Conservation (phyloP, 2,113 vertebrate genomes). For the Sebastes fasciatus region DNA sequence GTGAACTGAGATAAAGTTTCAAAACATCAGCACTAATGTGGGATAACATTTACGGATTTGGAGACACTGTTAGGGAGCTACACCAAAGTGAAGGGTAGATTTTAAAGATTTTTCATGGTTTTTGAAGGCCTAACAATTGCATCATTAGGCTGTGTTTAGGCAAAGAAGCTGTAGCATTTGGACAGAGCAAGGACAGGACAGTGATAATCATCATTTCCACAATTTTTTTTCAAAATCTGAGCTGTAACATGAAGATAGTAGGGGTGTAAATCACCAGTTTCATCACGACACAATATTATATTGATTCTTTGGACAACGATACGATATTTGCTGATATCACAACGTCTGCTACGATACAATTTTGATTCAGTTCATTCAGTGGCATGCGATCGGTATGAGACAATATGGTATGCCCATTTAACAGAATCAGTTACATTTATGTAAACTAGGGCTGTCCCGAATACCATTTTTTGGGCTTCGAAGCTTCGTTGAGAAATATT, state of each 20-base stretch:
- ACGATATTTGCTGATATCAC: no score
- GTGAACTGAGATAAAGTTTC: neutral
- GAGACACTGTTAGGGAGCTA: neutral
- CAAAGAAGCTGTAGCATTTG: neutral
- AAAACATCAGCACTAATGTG: neutral
- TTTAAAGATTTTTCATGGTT: neutral
- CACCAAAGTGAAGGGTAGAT: neutral
- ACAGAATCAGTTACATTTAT: no score
- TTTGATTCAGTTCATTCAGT: no score
- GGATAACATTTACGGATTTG: neutral
- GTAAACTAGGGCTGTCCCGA: no score
- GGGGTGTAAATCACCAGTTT: no score
- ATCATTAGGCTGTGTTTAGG: neutral
- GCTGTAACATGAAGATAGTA: neutral
- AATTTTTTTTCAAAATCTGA: neutral
- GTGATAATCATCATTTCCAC: neutral
- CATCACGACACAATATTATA: no score
- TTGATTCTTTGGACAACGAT: no score
- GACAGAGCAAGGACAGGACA: neutral
- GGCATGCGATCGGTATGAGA: no score
- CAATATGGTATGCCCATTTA: no score
- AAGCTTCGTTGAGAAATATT: no score
- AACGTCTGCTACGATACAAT: no score
- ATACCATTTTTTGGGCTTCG: no score
- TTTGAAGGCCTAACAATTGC: neutral